Evolutionary conservation across 1,140 invertebrate species (phyloP).

Genomic region (Drosophila lowei): DNA sequence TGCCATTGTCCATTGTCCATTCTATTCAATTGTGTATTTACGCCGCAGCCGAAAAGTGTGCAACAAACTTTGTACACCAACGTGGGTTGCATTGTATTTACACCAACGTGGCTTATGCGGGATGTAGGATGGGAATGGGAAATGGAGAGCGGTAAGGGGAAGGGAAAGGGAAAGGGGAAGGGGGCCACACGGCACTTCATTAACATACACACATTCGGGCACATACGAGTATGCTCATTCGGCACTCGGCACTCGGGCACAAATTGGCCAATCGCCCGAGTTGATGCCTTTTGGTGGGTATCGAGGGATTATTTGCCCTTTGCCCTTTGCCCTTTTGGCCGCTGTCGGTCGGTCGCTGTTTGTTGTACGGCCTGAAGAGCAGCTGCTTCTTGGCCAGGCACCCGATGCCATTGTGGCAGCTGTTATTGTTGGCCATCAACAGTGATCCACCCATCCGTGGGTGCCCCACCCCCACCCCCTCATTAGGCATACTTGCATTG

Average conservation of each 20-base stretch:
- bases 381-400: too few relatives aligned
- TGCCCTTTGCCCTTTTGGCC: conserved; percentile 15
- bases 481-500: conserved; percentile 38
- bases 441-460: conserved; percentile 1
- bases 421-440: too few relatives aligned
- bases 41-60: conserved; percentile 34
- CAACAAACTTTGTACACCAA: conserved; percentile 10
- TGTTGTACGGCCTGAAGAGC: conserved; percentile 17
- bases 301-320: conserved; percentile 56
- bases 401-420: too few relatives aligned
- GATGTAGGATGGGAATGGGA: neutral
- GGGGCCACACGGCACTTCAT: conserved; percentile 49
- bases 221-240: neutral
- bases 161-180: too few relatives aligned
- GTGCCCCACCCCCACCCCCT: neutral
- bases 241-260: neutral
- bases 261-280: conserved; percentile 51
- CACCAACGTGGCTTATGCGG: neutral
- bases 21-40: conserved; percentile 57
- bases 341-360: conserved; percentile 4
- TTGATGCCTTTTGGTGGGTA: conserved; percentile 26
- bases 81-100: neutral
- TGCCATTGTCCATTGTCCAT: conserved; percentile 26
- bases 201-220: conserved; percentile 34
- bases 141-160: too few relatives aligned